Base-by-base conservation (phyloP, 2,888 invertebrate genomes). In the Drosophila engyochracea region DNA sequence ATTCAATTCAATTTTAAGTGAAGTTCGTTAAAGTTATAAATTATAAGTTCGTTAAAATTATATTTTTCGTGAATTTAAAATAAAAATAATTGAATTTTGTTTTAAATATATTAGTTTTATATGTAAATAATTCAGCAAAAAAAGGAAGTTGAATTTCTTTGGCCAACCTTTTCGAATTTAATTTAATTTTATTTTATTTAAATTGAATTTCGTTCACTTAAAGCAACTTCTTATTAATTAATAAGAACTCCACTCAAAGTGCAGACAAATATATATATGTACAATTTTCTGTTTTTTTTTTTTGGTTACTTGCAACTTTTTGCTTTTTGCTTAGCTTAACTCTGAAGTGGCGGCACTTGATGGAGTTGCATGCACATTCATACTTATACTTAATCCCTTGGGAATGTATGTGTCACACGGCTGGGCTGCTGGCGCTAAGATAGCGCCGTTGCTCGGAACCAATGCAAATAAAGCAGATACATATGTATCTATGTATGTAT, bases 1-100 rank as follows among this genome's bases (percentile, higher is more conserved):
- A 57, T 68, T 77, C 55, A 77, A 77, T 77, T 73, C 67, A 77
- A 60, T 81, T 60, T 49, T n/a, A n/a, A 28, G 28, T 4, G 25
- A 14, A 7, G 12, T 0, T 47, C 37, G 6, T 28, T 37, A 5
- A 54, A 35, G 9, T 44, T 2, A 1, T 2, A 37, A n/a, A n/a
- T n/a, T n/a, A n/a, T n/a, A 14, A 7, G 12, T 0, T 47, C 37
- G 6, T 28, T 37, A 5, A 54, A 35, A 16, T 44, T 22, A 5
- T 2, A n/a, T 5, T 2, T 6, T 5, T 44, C 2, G 5, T 12
- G 12, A 22, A 22, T 5, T 28, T 0, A 28, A 28, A 28, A 4
- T 28, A 35, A 16, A 35, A 35, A 5, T 5, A 35, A 35, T 16
- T 16, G 16, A 5, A 35, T 35, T 35, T 16, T 16, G 5, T 14